phyloP scores from a whole-genome alignment of 2,888 invertebrate species.

The Phragmatobia fuliginosa region DNA sequence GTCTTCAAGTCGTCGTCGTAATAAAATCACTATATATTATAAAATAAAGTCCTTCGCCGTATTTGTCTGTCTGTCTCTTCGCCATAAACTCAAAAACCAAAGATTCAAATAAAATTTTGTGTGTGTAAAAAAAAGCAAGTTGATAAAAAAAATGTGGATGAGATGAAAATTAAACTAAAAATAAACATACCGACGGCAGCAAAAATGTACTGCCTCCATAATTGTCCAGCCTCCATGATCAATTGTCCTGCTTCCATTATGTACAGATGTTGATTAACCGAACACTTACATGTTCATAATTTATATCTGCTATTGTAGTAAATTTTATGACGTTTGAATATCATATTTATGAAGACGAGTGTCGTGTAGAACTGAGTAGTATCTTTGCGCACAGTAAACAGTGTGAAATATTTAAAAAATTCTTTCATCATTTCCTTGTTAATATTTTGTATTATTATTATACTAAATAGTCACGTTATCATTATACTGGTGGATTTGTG shows the following conservation, averaged over 20 bases:
- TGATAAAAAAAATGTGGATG: too few relatives aligned
- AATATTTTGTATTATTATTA: too few relatives aligned
- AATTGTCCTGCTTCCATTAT: slow-evolving; percentile 2
- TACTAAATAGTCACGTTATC: too few relatives aligned
- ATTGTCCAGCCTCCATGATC: neutral
- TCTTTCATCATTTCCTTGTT: neutral
- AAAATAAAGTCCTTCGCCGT: too few relatives aligned
- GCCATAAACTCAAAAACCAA: too few relatives aligned
- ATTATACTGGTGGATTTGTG: too few relatives aligned
- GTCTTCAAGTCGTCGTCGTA: too few relatives aligned
- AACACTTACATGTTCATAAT: slow-evolving; percentile 3
- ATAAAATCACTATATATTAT: too few relatives aligned
- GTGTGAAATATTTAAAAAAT: neutral
- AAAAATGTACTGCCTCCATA: slow-evolving; percentile 2
- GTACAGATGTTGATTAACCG: neutral
- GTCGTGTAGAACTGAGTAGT: neutral
- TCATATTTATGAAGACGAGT: neutral
- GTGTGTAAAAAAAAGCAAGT: neutral
- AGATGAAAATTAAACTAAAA: too few relatives aligned
- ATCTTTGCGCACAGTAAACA: neutral
- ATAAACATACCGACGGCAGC: slow-evolving; percentile 4
- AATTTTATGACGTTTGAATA: neutral
- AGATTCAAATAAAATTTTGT: too few relatives aligned
- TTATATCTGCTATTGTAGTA: slow-evolving; percentile 8
- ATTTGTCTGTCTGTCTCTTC: too few relatives aligned